These are phyloP conservation scores for Lithophane socia DNA, from an alignment of 2,888 invertebrate species.

Conservation along the genomic window DNA sequence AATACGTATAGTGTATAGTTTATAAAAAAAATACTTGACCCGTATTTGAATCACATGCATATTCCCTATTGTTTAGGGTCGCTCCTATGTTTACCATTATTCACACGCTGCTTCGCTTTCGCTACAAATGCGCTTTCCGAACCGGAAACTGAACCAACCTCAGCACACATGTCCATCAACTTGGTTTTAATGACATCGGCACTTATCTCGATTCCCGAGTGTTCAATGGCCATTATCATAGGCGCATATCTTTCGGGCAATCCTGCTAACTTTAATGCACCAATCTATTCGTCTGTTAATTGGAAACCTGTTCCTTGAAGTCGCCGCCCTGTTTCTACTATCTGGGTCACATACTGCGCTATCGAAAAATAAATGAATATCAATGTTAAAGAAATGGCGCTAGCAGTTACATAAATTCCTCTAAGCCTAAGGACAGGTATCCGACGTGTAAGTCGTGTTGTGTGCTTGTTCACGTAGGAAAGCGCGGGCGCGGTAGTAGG, in stretches of 20 bases:
- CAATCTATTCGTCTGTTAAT: neutral
- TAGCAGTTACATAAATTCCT: no score
- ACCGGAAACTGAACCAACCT: neutral
- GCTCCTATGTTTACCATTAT: neutral
- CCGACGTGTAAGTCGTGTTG: no score
- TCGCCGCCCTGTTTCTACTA: neutral
- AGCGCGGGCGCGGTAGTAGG: no score
- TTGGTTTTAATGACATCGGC: neutral
- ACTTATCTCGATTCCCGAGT: conserved; percentile 5
- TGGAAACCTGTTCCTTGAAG: neutral
- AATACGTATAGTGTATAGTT: no score
- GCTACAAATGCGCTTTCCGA: neutral
- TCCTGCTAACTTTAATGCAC: conserved; percentile 16
- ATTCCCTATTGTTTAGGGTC: no score
- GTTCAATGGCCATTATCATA: conserved; percentile 6
- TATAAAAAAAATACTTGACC: no score
- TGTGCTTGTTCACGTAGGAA: no score
- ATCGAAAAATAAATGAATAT: no score
- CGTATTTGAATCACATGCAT: no score
- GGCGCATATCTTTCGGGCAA: conserved; percentile 4
- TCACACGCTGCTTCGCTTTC: neutral
- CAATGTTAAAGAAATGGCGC: no score
- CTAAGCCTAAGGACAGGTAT: no score
- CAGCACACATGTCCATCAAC: neutral
- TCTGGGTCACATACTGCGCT: neutral